These are phyloP conservation scores for Cyphomyrus discorhynchus DNA, from an alignment of 2,113 vertebrate genomes.

Conservation along the genomic window DNA sequence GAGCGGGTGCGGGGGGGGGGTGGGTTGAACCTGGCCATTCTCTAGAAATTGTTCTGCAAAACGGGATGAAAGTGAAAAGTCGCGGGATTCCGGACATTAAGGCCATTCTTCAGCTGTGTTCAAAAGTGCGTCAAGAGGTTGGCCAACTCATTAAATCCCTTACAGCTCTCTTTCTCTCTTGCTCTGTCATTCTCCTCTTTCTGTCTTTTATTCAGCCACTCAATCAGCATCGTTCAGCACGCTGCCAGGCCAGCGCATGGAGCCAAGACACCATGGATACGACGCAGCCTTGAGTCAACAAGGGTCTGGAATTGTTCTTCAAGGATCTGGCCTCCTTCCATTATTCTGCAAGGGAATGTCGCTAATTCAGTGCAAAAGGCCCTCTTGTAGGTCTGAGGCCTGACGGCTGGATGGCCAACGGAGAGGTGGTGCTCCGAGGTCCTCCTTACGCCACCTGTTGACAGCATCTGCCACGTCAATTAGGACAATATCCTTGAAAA, in stretches of 20 bases:
- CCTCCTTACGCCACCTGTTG: background rate
- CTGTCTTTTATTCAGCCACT: conserved; percentile 11
- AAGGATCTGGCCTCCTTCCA: background rate
- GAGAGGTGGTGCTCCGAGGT: background rate
- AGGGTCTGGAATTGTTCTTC: background rate
- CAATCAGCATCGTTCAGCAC: background rate
- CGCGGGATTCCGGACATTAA: conserved; percentile 54
- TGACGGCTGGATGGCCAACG: background rate
- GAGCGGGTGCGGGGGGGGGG: conserved; percentile 6
- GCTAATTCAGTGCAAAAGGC: background rate
- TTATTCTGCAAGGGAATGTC: background rate
- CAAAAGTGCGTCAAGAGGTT: conserved; percentile 56
- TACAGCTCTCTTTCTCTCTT: conserved; percentile 28
- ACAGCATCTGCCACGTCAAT: background rate
- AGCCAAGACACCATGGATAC: background rate
- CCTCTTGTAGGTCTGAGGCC: too few species aligned
- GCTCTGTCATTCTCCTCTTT: background rate
- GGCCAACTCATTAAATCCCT: conserved; percentile 33
- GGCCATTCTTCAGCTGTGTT: conserved; percentile 60
- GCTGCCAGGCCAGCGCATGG: background rate
- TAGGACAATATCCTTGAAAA: background rate
- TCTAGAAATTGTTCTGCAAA: conserved; percentile 47
- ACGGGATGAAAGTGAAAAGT: conserved; percentile 44
- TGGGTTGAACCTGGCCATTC: conserved; percentile 28
- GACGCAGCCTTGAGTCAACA: background rate